A percentile compares a stretch with the other conserved stretches of the same genome.
These are phyloP conservation scores for Amphipyra berbera DNA, from an alignment of 2,888 invertebrate species.

Conservation along the genomic window DNA sequence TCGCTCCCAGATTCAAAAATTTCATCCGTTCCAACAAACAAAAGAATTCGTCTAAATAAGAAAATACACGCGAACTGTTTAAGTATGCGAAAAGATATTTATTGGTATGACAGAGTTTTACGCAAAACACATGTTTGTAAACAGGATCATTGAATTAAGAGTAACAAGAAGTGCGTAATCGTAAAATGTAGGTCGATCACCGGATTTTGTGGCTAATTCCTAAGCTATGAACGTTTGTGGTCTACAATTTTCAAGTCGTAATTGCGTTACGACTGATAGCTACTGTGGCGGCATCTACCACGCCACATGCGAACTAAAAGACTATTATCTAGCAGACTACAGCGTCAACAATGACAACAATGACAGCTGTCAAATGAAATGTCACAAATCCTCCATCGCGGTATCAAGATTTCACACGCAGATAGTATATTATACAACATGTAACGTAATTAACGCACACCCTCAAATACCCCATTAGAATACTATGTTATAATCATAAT, in stretches of 20 bases:
- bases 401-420: too few species aligned
- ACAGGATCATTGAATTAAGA: slow-evolving; percentile 10
- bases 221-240: background rate
- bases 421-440: too few species aligned
- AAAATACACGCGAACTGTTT: background rate
- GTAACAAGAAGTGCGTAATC: background rate
- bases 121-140: slow-evolving; percentile 27
- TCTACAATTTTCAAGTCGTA: background rate
- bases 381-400: too few species aligned
- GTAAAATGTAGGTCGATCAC: slow-evolving; percentile 19
- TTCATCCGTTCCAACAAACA: background rate
- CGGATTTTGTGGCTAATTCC: slow-evolving; percentile 22
- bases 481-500: too few species aligned
- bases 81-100: background rate
- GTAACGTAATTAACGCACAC: too few species aligned
- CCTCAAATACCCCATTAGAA: too few species aligned
- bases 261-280: background rate
- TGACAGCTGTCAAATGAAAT: too few species aligned
- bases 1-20: too few species aligned
- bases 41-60: background rate
- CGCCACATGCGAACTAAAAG: too few species aligned
- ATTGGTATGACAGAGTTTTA: slow-evolving; percentile 11
- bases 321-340: too few species aligned
- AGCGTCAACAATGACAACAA: too few species aligned
- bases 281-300: too few species aligned